Percentiles rank a stretch among this genome's conserved stretches.
Evolutionary conservation across 30 jellyfish, hydroid and myxozoan genomes (phyloP).

Genomic region (Cassiopea andromeda): DNA sequence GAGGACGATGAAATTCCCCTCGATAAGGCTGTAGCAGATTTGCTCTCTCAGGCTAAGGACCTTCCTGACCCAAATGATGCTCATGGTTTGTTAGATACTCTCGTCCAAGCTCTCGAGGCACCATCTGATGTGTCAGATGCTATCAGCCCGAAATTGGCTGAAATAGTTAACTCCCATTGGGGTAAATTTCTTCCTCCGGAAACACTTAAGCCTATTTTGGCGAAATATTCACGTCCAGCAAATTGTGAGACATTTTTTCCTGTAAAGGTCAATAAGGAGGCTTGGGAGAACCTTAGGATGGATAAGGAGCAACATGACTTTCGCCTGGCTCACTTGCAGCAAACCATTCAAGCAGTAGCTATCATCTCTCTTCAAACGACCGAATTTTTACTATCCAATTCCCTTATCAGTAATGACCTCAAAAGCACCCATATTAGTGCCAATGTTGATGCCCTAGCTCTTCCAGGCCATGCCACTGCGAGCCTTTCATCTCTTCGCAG

Average conservation of each 20-base stretch:
- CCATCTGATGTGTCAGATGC: background rate
- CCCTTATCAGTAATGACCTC: no score
- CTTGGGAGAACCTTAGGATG: slow-evolving; percentile 13
- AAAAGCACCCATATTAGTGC: no score
- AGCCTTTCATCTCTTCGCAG: slow-evolving; percentile 22
- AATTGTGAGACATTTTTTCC: slow-evolving; percentile 17
- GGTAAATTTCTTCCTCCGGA: background rate
- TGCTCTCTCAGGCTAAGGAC: background rate
- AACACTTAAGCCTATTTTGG: background rate
- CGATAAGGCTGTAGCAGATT: background rate
- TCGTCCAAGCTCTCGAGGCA: background rate
- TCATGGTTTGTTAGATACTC: background rate
- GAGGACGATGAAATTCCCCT: background rate
- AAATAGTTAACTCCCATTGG: slow-evolving; percentile 17
- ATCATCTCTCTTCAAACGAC: no score
- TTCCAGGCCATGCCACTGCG: background rate
- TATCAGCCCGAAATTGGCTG: background rate
- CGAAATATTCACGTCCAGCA: slow-evolving; percentile 3
- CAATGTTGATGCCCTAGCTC: no score
- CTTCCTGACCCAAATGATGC: background rate
- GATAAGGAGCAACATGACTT: slow-evolving; percentile 14
- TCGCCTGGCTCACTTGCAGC: slow-evolving; percentile 15
- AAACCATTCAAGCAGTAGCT: background rate
- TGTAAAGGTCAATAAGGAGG: slow-evolving; percentile 37
- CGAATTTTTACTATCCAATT: no score